Conservation (phyloP, 2,888 invertebrate genomes). For the Embidobia sp. region DNA sequence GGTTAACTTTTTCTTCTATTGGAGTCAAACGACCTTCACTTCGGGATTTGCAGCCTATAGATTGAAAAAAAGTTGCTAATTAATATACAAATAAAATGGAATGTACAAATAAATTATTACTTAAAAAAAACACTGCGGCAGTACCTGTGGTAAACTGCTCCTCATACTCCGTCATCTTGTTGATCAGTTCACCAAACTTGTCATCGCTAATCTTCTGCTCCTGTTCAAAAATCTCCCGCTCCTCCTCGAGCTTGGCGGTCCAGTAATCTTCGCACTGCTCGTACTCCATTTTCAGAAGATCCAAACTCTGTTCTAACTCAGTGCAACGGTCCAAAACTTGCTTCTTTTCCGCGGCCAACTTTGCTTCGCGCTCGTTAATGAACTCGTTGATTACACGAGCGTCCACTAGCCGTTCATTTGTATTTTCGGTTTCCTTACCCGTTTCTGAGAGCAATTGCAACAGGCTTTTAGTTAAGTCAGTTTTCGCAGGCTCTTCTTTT, state of each 20-base stretch:
- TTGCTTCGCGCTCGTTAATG: constrained; percentile 79
- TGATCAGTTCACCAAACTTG: constrained; percentile 88
- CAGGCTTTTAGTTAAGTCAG: constrained; percentile 30
- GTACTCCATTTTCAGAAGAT: constrained; percentile 89
- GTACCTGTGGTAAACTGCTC: constrained; percentile 86
- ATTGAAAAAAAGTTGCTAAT: too few relatives aligned
- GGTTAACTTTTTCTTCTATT: constrained; percentile 88
- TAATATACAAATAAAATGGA: too few relatives aligned
- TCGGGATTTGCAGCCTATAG: too few relatives aligned
- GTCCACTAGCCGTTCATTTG: constrained; percentile 23
- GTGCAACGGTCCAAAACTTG: constrained; percentile 83
- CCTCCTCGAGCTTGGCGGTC: constrained; percentile 89
- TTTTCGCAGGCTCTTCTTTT: constrained; percentile 69
- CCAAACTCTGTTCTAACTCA: constrained; percentile 88
- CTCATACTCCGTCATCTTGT: constrained; percentile 91
- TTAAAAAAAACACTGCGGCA: too few relatives aligned
- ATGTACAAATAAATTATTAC: too few relatives aligned
- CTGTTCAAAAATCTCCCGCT: constrained; percentile 88
- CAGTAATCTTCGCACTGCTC: constrained; percentile 95
- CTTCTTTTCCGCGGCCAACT: constrained; percentile 78
- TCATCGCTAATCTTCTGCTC: constrained; percentile 90
- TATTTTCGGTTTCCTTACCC: constrained; percentile 27
- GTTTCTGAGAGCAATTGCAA: constrained; percentile 31
- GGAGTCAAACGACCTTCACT: constrained; percentile 85
- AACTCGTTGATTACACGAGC: constrained; percentile 37